Base-by-base conservation (phyloP, 2,113 vertebrate genomes). In the Melanerpes aurifrons region DNA sequence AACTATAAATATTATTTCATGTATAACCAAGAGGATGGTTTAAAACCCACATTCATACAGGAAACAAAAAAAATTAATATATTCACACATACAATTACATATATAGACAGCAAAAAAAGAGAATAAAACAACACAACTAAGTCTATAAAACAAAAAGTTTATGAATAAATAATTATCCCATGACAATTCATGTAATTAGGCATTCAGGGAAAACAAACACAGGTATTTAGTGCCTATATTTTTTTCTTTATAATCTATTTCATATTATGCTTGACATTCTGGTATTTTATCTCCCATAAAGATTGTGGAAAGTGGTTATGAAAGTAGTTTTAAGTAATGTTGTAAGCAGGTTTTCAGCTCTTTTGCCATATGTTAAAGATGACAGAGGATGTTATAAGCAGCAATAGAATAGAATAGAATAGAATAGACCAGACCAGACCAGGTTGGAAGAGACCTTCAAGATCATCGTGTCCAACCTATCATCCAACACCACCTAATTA, bases 281-380 rank as follows among this genome's bases (percentile, higher is more conserved):
- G 28, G 9, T 63, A 69, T 82, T 92, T 85, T 66, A 58, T 31
- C 18, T 40, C 62, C 61, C n/a, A 68, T 57, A 58, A 86, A 61
- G 32, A 32, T 17, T 82, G 21, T 35, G 28, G 35, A 3, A 93
- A 89, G 80, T 40, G 48, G n/a, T 90, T 96, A 78, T 11, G 10
- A 35, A 92, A 82, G 29, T 50, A 28, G 37, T 22, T 76, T 93
- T 32, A 90, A 77, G 31, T 71, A 54, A 74, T 29, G 68, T 5
- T 63, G 45, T 75, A 90, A 96, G 70, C 58, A 88, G 18, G 61
- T 72, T 92, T 81, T 70, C 69, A 77, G 40, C 68, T 81, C 50
- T 89, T 91, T 70, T 69, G 57, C 74, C 76, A 78, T 72, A 88
- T 82, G 89, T 86, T 96, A 86, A 92, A 85, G 53, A 92, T 78